Evolutionary conservation across 2,888 invertebrate genomes (phyloP).

Genomic region (Euspilapteryx auroguttella): DNA sequence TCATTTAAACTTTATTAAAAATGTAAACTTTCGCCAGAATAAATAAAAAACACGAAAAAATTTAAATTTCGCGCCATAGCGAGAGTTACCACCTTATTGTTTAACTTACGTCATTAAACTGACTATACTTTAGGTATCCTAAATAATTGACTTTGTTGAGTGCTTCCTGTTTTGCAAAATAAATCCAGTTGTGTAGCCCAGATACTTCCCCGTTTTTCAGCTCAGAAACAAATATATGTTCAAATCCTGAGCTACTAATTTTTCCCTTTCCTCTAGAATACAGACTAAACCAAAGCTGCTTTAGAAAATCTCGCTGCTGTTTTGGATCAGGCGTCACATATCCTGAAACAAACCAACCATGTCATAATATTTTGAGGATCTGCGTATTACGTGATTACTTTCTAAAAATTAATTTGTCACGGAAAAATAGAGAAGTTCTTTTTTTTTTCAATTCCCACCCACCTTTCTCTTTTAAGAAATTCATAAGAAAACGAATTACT

Average conservation of each 20-base stretch:
- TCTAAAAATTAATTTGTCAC: no score
- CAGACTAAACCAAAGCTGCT: conserved; percentile 77
- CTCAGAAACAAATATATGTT: conserved; percentile 91
- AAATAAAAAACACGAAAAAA: no score
- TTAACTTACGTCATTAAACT: conserved; percentile 73
- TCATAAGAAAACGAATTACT: conserved; percentile 73
- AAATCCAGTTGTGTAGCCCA: conserved; percentile 92
- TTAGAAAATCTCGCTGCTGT: conserved; percentile 72
- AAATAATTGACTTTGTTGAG: conserved; percentile 74
- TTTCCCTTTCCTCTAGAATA: conserved; percentile 80
- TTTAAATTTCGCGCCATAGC: no score
- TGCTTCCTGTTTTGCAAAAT: conserved; percentile 76
- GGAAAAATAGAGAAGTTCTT: no score
- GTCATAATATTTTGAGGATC: neutral
- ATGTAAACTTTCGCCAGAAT: no score
- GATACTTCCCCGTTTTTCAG: conserved; percentile 75
- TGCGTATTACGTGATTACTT: no score
- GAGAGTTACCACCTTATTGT: no score
- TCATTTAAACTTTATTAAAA: no score
- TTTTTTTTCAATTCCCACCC: neutral
- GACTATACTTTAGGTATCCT: conserved; percentile 73
- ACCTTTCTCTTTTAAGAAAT: conserved; percentile 67
- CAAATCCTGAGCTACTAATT: conserved; percentile 88
- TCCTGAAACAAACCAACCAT: no score
- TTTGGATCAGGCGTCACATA: conserved; percentile 65